These are phyloP conservation scores for Oscheius sp. DNA, from an alignment of 2,888 invertebrate species.

Conservation along the genomic window DNA sequence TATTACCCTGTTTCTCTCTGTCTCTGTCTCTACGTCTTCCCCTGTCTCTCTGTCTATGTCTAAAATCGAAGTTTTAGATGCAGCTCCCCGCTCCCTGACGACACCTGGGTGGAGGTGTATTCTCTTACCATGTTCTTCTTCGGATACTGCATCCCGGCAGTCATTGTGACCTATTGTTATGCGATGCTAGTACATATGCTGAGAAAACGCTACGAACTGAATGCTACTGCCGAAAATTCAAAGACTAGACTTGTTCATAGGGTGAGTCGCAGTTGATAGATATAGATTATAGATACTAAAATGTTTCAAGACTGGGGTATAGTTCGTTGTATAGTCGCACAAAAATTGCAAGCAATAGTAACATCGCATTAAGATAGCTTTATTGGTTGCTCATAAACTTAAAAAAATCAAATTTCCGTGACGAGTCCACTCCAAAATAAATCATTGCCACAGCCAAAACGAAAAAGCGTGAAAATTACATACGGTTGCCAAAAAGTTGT, in stretches of 20 bases:
- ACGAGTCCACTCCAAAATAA: too few species aligned
- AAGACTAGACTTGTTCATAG: constrained; percentile 48
- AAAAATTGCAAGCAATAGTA: too few species aligned
- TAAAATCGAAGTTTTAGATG: constrained; percentile 31
- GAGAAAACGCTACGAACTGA: constrained; percentile 38
- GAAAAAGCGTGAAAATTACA: too few species aligned
- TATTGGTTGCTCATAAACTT: too few species aligned
- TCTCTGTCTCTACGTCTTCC: not conserved
- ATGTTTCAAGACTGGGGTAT: not conserved
- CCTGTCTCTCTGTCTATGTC: not conserved
- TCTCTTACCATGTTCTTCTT: constrained; percentile 41
- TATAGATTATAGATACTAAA: not conserved
- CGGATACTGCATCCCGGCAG: constrained; percentile 39
- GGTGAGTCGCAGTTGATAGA: constrained; percentile 28
- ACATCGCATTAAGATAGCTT: too few species aligned
- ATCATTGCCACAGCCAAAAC: too few species aligned
- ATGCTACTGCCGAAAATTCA: constrained; percentile 35
- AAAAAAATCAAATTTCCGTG: too few species aligned
- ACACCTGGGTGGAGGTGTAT: constrained; percentile 39
- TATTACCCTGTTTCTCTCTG: not conserved
- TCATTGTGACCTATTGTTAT: constrained; percentile 44
- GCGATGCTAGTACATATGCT: constrained; percentile 41
- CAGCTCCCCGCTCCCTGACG: constrained; percentile 42
- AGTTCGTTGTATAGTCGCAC: not conserved
- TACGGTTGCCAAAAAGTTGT: too few species aligned